phyloP scores from a whole-genome alignment of 30 jellyfish, hydroid and myxozoan species.

The Clytia hemisphaerica region DNA sequence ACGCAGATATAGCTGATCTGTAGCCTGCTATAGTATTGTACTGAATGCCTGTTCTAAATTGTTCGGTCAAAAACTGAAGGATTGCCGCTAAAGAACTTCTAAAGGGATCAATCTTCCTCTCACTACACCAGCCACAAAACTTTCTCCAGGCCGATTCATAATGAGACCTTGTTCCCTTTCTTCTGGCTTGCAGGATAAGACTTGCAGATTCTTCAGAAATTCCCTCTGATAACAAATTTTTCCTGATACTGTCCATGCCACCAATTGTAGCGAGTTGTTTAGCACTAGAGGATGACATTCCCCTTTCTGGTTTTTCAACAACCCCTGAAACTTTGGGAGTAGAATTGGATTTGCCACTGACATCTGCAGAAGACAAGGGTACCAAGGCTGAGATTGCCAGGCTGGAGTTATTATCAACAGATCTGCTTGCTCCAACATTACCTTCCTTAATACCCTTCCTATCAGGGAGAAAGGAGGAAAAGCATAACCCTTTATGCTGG shows the following conservation, averaged over 20 bases:
- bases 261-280: slow-evolving; percentile 19
- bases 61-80: slow-evolving; percentile 14
- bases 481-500: slow-evolving; percentile 20
- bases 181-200: slow-evolving; percentile 27
- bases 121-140: slow-evolving; percentile 23
- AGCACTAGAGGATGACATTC: slow-evolving; percentile 17
- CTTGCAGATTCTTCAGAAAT: slow-evolving; percentile 12
- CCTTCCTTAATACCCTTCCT: slow-evolving; percentile 31
- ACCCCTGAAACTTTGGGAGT: not conserved
- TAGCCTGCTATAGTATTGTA: slow-evolving; percentile 2
- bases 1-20: slow-evolving; percentile 26
- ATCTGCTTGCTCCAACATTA: not conserved
- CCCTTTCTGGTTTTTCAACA: slow-evolving; percentile 25
- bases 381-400: slow-evolving; percentile 36
- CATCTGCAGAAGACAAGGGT: slow-evolving; percentile 21
- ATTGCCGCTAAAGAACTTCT: slow-evolving; percentile 13
- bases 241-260: slow-evolving; percentile 38
- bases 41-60: not conserved
- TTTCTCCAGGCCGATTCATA: slow-evolving; percentile 36
- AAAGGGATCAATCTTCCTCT: slow-evolving; percentile 26
- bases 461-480: slow-evolving; percentile 39
- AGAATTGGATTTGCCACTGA: slow-evolving; percentile 24
- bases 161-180: slow-evolving; percentile 17
- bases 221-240: slow-evolving; percentile 11
- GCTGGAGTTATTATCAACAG: slow-evolving; percentile 11